Percentiles rank a stretch among this genome's conserved stretches.
Evolutionary conservation across 1,140 invertebrate genomes (phyloP).

Genomic region (Drosophila yakuba): DNA sequence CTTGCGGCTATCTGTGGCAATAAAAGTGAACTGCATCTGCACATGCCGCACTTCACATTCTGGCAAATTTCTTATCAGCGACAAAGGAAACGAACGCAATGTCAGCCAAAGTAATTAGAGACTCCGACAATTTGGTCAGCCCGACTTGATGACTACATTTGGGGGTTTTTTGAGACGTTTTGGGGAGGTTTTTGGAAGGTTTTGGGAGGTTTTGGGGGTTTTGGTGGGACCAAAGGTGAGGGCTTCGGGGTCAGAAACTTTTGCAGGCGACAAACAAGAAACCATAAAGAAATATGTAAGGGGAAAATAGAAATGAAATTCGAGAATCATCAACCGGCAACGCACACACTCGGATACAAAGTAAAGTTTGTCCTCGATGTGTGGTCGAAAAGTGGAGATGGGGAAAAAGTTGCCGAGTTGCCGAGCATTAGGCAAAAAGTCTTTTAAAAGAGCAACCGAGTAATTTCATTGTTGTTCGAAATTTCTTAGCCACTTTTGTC

Average conservation of each 20-base stretch:
- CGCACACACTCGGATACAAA: conserved; percentile 15
- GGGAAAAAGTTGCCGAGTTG: conserved; percentile 50
- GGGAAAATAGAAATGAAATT: conserved; percentile 41
- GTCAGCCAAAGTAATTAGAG: conserved; percentile 53
- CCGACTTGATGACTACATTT: conserved; percentile 34
- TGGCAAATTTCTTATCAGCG: conserved; percentile 39
- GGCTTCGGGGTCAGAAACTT: conserved; percentile 14
- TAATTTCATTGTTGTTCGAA: conserved; percentile 79
- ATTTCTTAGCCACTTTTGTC: conserved; percentile 74
- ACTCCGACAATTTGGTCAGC: conserved; percentile 47
- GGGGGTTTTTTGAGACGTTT: background rate
- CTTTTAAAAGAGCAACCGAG: conserved; percentile 42
- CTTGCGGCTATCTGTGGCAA: conserved; percentile 48
- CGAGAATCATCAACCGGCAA: conserved; percentile 62
- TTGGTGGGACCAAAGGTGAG: conserved; percentile 3
- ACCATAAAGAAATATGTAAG: background rate
- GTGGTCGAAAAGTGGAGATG: conserved; percentile 7
- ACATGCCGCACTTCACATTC: conserved; percentile 4
- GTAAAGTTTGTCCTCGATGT: conserved; percentile 56
- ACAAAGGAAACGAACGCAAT: conserved; percentile 20
- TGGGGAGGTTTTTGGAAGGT: too few species aligned
- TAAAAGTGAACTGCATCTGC: conserved; percentile 31
- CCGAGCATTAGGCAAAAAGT: conserved; percentile 57
- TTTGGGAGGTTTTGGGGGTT: too few species aligned
- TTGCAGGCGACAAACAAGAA: conserved; percentile 14